Evolutionary conservation across 2,113 vertebrate genomes (phyloP).

Genomic region (Muscicapa adusta): DNA sequence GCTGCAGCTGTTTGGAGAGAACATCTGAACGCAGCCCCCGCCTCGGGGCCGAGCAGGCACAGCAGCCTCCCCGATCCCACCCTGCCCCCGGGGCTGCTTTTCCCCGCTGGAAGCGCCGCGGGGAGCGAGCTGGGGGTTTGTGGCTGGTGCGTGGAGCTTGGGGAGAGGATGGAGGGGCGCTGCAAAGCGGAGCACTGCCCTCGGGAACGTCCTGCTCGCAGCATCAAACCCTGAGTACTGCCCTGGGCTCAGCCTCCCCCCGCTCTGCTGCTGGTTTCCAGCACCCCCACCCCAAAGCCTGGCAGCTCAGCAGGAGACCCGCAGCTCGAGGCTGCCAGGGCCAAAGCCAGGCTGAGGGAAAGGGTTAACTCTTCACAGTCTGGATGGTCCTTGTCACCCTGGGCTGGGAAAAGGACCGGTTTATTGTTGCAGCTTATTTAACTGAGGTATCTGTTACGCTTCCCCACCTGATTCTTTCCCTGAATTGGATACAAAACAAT

Average conservation of each 20-base stretch:
- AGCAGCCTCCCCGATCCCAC: not conserved
- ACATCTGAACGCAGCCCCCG: not conserved
- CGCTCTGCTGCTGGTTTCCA: constrained; percentile 40
- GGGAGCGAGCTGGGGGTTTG: not conserved
- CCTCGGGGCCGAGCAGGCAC: not conserved
- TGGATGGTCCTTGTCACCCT: not conserved
- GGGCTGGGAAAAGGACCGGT: not conserved
- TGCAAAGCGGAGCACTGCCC: not conserved
- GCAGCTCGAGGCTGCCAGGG: not conserved
- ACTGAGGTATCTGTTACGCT: constrained; percentile 69
- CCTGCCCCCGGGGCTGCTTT: not conserved
- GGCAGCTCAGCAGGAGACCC: constrained; percentile 33
- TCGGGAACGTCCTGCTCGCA: constrained; percentile 16
- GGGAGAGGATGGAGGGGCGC: not conserved
- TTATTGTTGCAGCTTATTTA: constrained; percentile 63
- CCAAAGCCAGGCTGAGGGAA: not conserved
- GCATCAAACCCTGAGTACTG: constrained; percentile 73
- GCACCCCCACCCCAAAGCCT: not conserved
- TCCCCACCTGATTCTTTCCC: constrained; percentile 58
- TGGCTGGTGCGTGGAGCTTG: not conserved
- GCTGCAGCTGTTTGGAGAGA: constrained; percentile 29
- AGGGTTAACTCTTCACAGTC: constrained; percentile 61
- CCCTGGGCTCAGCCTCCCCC: not conserved
- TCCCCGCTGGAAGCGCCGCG: not conserved
- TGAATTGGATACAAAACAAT: constrained; percentile 61